Percentiles rank a stretch among this genome's conserved stretches.
Evolutionary conservation across 2,888 invertebrate species (phyloP).

Genomic region (Idaea straminata): DNA sequence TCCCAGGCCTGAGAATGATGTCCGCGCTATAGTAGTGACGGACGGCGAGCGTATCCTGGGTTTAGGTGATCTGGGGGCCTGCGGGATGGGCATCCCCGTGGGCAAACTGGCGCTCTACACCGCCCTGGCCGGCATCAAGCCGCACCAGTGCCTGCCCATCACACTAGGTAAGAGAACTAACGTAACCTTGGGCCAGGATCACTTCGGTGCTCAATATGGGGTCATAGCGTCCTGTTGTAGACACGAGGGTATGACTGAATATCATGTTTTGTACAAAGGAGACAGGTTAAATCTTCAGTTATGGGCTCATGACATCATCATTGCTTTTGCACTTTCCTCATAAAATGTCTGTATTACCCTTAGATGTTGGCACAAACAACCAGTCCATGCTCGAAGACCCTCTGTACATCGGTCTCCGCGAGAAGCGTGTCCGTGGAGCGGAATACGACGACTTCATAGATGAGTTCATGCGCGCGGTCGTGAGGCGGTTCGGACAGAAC

Average conservation of each 20-base stretch:
- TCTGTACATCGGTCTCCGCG: constrained; percentile 95
- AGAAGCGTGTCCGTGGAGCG: constrained; percentile 89
- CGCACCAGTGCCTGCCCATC: constrained; percentile 96
- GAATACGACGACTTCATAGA: constrained; percentile 96
- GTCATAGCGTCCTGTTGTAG: no score
- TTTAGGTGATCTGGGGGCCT: constrained; percentile 97
- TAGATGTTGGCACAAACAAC: constrained; percentile 95
- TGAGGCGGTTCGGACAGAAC: constrained; percentile 91
- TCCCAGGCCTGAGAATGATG: constrained; percentile 90
- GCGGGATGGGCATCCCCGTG: constrained; percentile 99
- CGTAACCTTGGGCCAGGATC: no score
- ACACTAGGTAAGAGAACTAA: constrained; percentile 83
- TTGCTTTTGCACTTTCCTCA: neutral
- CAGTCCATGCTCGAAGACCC: constrained; percentile 93
- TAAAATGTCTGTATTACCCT: neutral
- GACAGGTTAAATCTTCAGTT: no score
- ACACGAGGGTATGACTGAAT: no score
- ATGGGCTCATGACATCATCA: no score
- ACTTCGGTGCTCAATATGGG: no score
- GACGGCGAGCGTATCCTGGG: constrained; percentile 99
- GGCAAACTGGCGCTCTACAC: constrained; percentile 98
- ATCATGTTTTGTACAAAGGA: no score
- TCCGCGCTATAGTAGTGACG: constrained; percentile 95
- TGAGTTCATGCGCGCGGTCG: constrained; percentile 97
- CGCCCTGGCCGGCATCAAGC: constrained; percentile 97